Conservation (phyloP, 2,888 invertebrate genomes). For the Pristionchus arcanus region DNA sequence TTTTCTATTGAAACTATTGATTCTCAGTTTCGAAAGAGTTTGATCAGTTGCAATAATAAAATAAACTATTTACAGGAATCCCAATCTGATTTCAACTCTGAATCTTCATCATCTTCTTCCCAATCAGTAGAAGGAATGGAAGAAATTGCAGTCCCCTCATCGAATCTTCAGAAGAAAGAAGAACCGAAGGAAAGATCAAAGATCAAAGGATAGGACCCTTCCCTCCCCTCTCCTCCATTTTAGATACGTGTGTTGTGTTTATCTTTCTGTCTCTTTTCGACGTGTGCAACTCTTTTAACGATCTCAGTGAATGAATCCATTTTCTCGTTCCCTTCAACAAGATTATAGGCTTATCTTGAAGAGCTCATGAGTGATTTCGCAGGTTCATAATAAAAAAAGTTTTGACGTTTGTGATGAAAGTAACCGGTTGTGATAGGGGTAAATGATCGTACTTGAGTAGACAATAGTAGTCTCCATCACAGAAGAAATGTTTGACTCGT, state of each 20-base stretch:
- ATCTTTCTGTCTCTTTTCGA: not conserved
- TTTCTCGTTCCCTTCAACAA: not conserved
- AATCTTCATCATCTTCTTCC: constrained; percentile 23
- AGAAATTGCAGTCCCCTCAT: not conserved
- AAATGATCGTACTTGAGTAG: constrained; percentile 86
- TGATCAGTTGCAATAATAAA: not conserved
- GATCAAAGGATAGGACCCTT: constrained; percentile 18
- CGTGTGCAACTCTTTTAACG: constrained; percentile 17
- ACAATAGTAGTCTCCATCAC: constrained; percentile 85
- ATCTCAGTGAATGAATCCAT: constrained; percentile 35
- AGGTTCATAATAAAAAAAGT: no score
- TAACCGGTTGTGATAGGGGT: not conserved
- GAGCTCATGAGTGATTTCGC: not conserved
- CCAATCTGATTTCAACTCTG: not conserved
- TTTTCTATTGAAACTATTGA: not conserved
- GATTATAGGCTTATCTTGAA: not conserved
- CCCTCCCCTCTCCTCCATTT: not conserved
- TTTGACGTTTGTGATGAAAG: not conserved
- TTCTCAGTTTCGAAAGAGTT: not conserved
- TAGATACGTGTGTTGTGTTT: not conserved
- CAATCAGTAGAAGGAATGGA: not conserved
- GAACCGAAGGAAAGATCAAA: constrained; percentile 40
- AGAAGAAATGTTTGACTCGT: constrained; percentile 84
- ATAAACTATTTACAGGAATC: not conserved
- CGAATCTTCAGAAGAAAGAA: constrained; percentile 1